Evolutionary conservation across 2,888 invertebrate genomes (phyloP), one percentile per base, ranked within the genome.

Genomic region (Ischnura elegans): DNA sequence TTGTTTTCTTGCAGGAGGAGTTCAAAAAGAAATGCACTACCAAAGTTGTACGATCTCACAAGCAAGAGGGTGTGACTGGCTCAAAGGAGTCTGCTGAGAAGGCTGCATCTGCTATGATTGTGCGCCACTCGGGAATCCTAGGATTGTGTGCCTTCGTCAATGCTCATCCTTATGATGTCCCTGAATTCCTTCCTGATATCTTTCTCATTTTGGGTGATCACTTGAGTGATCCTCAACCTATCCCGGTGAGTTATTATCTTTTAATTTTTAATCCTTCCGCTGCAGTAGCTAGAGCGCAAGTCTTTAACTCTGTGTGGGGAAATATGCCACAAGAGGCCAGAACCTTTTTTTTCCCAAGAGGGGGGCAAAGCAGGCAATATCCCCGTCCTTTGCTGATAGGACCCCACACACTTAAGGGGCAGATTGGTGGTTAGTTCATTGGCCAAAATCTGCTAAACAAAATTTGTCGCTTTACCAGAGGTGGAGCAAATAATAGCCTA

Each of bases 81-180:
- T 95, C 87, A 94, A 94, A 45, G 95, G 95, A 94, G 94, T 94
- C 51, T 94, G 95, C 93, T 90, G 90, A 61, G 36, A 90, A 61
- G 61, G 61, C 90, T 90, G 36, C 90, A 42, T 66, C 90, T 42
- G 90, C 45, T 94, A 94, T 61, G 95, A 95, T 87, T 94, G 96
- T 97, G 94, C 96, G 97, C 19, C 99, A 99, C 96, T 97, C 98
- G 93, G 99, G 98, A 29, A 98, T 99, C 84, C 96, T 99, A 36
- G 99, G 99, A 0, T 96, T 99, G 94, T 98, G 99, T 95, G 98
- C 98, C 10, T 98, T 98, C 96, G 97, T 99, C 86, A 97, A 97
- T 94, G 98, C 99, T 25, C 97, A 98, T 96, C 99, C 99, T 0
- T 99, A 99, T 96, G 98, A 98, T 95, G 97, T 98, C 95, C 97